These are phyloP conservation scores for Rhyzopertha dominica DNA, from an alignment of 1,140 invertebrate species.

Conservation along the genomic window DNA sequence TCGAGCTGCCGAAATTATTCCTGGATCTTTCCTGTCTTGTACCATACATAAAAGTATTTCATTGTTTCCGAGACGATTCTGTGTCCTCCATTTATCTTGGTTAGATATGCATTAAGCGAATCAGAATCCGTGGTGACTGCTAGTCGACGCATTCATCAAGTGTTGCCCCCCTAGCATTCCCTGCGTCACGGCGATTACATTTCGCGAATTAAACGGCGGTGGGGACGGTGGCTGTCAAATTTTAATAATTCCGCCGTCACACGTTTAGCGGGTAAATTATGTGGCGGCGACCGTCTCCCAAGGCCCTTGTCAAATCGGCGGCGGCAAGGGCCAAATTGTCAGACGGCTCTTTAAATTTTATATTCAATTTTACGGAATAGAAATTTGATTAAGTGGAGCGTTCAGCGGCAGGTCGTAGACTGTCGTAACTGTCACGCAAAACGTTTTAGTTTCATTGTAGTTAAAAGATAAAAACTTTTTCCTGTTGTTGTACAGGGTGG, in stretches of 20 bases:
- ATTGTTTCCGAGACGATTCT: no score
- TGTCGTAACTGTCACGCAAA: no score
- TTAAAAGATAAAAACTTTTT: no score
- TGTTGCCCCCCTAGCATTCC: constrained; percentile 10
- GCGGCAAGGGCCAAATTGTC: constrained; percentile 29
- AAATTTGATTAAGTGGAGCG: constrained; percentile 42
- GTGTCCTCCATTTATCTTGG: constrained; percentile 27
- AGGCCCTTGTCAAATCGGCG: constrained; percentile 37
- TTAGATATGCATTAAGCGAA: constrained; percentile 27
- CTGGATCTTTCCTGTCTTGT: no score
- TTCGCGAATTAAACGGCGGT: constrained; percentile 17
- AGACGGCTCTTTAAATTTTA: constrained; percentile 38
- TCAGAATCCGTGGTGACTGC: constrained; percentile 18
- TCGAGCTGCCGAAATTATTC: no score
- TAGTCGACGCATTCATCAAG: constrained; percentile 18
- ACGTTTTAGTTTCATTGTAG: no score
- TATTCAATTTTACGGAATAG: constrained; percentile 37
- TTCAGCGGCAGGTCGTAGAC: no score
- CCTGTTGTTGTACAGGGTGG: no score
- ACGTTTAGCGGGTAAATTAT: constrained; percentile 38
- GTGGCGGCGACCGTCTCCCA: constrained; percentile 31
- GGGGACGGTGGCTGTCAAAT: constrained; percentile 31
- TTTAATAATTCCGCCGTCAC: constrained; percentile 35
- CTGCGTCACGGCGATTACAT: constrained; percentile 16
- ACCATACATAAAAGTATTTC: no score